Evolutionary conservation across 2,888 invertebrate species (phyloP).

Genomic region (Plebejus melissa): DNA sequence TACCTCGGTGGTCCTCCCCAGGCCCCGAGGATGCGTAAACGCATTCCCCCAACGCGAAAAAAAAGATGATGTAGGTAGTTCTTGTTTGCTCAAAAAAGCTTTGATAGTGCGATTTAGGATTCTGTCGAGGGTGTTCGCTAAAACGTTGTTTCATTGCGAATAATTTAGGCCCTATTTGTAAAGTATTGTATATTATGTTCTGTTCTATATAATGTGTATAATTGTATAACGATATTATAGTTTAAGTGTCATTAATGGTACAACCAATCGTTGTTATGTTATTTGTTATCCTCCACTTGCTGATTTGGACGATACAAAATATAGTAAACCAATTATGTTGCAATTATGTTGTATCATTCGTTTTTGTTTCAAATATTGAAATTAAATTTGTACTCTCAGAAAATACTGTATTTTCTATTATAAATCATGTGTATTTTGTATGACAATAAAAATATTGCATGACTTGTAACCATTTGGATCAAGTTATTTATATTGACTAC

Average conservation of each 20-base stretch:
- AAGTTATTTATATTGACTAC: conserved; percentile 1
- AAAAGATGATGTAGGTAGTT: too few relatives aligned
- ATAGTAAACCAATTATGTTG: neutral
- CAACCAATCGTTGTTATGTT: neutral
- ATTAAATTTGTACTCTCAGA: neutral
- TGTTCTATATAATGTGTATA: neutral
- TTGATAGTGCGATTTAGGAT: too few relatives aligned
- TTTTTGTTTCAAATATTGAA: neutral
- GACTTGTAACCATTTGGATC: neutral
- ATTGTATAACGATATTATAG: neutral
- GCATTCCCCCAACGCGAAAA: too few relatives aligned
- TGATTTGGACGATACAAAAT: neutral
- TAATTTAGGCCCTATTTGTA: neutral
- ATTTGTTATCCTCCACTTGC: neutral
- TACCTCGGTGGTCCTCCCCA: too few relatives aligned
- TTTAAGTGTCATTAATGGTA: neutral
- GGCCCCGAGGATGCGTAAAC: too few relatives aligned
- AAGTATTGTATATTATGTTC: neutral
- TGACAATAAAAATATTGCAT: neutral
- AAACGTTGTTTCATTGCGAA: neutral
- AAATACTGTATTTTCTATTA: neutral
- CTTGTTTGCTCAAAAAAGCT: too few relatives aligned
- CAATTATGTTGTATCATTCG: neutral
- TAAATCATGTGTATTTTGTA: neutral
- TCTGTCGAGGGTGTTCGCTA: too few relatives aligned